Evolutionary conservation across 92 coral and sea anemone genomes (phyloP), one percentile per base, ranked within the genome.

Genomic region (Palythoa heliodiscus): DNA sequence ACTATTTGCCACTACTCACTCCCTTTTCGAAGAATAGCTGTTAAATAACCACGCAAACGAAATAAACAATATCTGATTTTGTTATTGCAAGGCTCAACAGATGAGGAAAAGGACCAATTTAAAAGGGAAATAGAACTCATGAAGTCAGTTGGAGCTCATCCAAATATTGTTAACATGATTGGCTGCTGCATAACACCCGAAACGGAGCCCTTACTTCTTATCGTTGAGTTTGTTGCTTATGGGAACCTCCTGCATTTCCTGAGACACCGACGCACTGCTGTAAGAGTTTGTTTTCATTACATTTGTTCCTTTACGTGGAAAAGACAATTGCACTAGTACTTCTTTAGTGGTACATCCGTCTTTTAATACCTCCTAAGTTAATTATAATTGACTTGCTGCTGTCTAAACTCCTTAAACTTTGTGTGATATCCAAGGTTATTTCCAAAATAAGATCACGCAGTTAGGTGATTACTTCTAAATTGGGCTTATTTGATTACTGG

Each of bases 121-220:
- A 16, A 61, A 64, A 22, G n/a, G 39, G 83, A 79, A 55, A 79
- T 79, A 15, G 73, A 79, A 24, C 57, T 79, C 35, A 79, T 79
- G 73, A 79, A 79, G 73, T 13, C 35, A 7, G 73, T 79, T 22
- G 83, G 83, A 61, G 39, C 48, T 20, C 83, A 79, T 47, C 83
- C 83, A 39, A 79, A 79, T 69, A 43, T 79, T 17, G 72, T 79
- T 4, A 79, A 79, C 38, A 79, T 79, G 72, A 64, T 79, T 22
- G 84, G 84, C 20, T 79, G 84, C 43, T 79, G 69, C 11, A 76
- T 47, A 19, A 17, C 82, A 38, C 9, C 35, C 23, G 35, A 19
- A 3, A 20, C 73, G 10, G 61, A 80, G 57, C 84, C 74, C 7
- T 13, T 80, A 50, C 73, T 66, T 47, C 84, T 80, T 1, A 38